phyloP scores from a whole-genome alignment of 1,140 invertebrate genomes.

The Brachionus koreanus region DNA sequence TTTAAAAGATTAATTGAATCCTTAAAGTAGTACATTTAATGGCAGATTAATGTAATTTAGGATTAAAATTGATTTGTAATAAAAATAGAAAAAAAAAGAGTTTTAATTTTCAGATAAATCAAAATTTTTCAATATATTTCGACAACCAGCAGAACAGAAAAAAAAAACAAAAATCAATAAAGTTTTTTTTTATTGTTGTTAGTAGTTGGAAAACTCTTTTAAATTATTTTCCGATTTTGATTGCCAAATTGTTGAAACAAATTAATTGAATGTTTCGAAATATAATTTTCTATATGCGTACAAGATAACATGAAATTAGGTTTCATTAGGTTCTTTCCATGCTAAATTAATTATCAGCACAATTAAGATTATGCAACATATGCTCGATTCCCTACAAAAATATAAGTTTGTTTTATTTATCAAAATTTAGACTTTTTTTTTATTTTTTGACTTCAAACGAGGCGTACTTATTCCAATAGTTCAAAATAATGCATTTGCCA shows the following conservation, averaged over 20 bases:
- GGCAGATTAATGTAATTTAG: background rate
- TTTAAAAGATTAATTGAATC: background rate
- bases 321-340: background rate
- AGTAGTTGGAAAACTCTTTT: background rate
- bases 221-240: background rate
- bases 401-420: background rate
- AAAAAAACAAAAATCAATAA: background rate
- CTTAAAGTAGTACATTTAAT: background rate
- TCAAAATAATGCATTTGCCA: background rate
- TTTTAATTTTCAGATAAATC: background rate
- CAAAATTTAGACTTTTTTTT: background rate
- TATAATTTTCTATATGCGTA: background rate
- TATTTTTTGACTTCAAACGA: background rate
- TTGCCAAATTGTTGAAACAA: background rate
- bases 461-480: background rate
- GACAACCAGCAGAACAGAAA: background rate
- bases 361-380: background rate
- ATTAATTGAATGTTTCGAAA: background rate
- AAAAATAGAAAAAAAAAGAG: background rate
- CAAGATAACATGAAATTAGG: background rate
- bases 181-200: background rate
- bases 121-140: background rate
- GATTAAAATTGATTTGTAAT: background rate
- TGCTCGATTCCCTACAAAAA: background rate
- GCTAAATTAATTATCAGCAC: background rate